Evolutionary conservation across 1,140 invertebrate genomes (phyloP).

Genomic region (Belonocnema kinseyi): DNA sequence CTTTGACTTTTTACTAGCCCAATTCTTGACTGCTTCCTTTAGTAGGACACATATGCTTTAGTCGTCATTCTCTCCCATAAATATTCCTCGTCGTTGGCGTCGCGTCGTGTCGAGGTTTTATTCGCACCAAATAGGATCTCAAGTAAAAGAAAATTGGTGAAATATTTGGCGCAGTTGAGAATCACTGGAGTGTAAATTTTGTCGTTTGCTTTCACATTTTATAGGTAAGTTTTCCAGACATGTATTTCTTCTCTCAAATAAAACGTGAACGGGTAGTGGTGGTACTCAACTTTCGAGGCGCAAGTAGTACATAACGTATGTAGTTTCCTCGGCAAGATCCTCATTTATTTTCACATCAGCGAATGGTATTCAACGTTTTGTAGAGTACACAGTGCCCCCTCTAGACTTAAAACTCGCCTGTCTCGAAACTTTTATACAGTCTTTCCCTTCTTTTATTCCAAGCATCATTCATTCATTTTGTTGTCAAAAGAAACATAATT

Average conservation of each 20-base stretch:
- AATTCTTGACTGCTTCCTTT: no score
- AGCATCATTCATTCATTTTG: conserved; percentile 6
- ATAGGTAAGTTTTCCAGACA: conserved; percentile 15
- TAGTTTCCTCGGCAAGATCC: conserved; percentile 8
- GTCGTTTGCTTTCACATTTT: conserved; percentile 25
- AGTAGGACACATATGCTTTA: no score
- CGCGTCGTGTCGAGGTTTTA: neutral
- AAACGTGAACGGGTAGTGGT: conserved; percentile 10
- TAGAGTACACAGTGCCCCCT: neutral
- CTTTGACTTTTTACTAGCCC: no score
- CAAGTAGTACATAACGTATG: conserved; percentile 10
- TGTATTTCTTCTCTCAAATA: conserved; percentile 40
- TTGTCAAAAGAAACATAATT: no score
- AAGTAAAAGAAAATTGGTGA: conserved; percentile 11
- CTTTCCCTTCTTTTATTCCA: neutral
- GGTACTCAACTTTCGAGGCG: conserved; percentile 11
- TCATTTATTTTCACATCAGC: conserved; percentile 31
- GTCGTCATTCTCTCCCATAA: no score
- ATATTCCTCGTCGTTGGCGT: no score
- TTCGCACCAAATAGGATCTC: neutral
- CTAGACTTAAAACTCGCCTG: conserved; percentile 22
- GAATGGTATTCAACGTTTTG: conserved; percentile 21
- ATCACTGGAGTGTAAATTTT: conserved; percentile 17
- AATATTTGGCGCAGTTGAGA: conserved; percentile 10
- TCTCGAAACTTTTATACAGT: conserved; percentile 8